Evolutionary conservation across 1,140 invertebrate genomes (phyloP), one percentile per base, ranked within the genome.

Genomic region (Argopecten irradians): DNA sequence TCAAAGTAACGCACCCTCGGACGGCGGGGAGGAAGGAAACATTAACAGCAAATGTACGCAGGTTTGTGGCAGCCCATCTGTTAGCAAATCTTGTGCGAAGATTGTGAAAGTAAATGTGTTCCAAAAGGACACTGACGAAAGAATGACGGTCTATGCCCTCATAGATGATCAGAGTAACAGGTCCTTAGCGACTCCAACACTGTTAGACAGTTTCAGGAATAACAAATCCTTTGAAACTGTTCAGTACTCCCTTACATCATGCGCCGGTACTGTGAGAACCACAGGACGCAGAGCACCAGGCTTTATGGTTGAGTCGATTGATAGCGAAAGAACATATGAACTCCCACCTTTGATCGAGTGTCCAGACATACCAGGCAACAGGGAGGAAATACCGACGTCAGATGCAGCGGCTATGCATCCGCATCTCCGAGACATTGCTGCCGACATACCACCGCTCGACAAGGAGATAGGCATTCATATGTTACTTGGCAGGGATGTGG

Each of bases 131-230:
- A 41, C 87, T 28, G 13, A 84, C n/a, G 2, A n/a, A 7, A 28
- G 28, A 19, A 34, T 33, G 34, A 85, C n/a, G 32, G 32, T 84
- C 0, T 84, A 84, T 16, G 82, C 55, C 0, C 5, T 91, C 1
- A 34, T 89, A 5, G 90, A 89, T 43, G 90, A 91, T 19, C 88
- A 91, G 84, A 91, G 90, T 39, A 90, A 86, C 32, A 32, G 43
- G 14, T 82, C 87, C 13, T 83, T 88, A 3, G 87, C 13, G 0
- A 86, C n/a, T 71, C 43, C 87, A 0, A 28, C 36, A 11, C 71
- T 90, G 13, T 86, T 90, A 71, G 41, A 85, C n/a, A 35, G 19
- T 0, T 86, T 90, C 41, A n/a, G 32, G 28, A n/a, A 39, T 0
- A n/a, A 8, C 28, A 14, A 19, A 3, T 2, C 22, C 28, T 71